phyloP scores from a whole-genome alignment of 2,113 vertebrate genomes.

The Bucco capensis region DNA sequence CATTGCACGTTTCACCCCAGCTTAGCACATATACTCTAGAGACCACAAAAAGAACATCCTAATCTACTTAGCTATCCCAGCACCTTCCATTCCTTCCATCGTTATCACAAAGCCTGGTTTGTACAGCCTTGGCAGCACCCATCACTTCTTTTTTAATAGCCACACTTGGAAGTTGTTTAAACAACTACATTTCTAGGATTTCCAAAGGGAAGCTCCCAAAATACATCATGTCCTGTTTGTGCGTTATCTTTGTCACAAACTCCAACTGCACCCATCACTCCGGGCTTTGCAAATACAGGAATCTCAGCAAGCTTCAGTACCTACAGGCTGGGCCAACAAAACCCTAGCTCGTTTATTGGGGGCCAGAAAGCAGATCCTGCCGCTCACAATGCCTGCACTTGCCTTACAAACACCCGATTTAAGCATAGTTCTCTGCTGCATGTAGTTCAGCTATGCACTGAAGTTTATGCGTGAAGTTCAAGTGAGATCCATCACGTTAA shows the following conservation, averaged over 20 bases:
- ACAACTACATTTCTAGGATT: background rate
- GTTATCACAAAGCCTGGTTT: background rate
- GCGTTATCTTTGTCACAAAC: background rate
- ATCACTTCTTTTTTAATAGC: background rate
- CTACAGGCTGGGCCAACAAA: background rate
- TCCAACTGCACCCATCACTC: background rate
- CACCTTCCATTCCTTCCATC: accelerated
- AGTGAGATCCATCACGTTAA: accelerated
- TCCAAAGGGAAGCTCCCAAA: background rate
- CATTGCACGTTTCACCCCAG: background rate
- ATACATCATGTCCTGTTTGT: background rate
- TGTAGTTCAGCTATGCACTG: accelerated
- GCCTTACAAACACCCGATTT: accelerated
- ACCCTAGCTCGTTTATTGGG: accelerated
- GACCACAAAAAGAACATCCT: background rate
- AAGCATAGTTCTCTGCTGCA: accelerated
- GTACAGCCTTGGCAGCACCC: background rate
- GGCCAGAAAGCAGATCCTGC: background rate
- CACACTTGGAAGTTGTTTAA: background rate
- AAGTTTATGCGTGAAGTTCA: accelerated
- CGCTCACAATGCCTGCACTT: accelerated
- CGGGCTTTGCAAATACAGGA: background rate
- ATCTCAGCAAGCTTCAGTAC: background rate
- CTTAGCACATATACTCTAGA: accelerated
- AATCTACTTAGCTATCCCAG: background rate